A percentile compares a stretch with the other conserved stretches of the same genome.
phyloP scores from a whole-genome alignment of 2,888 invertebrate species.

The Cynaeus angustus region DNA sequence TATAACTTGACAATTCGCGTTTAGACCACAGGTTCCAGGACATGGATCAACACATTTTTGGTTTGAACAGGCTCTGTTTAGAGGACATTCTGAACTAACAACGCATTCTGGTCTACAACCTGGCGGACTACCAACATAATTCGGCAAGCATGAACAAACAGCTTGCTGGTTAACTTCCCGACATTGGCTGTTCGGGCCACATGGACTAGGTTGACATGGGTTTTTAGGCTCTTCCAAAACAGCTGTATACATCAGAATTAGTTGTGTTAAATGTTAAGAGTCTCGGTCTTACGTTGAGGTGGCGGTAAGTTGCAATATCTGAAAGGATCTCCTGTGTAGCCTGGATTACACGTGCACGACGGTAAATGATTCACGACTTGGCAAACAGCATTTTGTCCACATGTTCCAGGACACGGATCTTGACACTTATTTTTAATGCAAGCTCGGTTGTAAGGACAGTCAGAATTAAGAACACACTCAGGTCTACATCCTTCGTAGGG shows the following conservation, averaged over 20 bases:
- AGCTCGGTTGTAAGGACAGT: slow-evolving; percentile 81
- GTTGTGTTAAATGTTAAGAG: no score
- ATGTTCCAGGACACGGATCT: slow-evolving; percentile 86
- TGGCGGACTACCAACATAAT: slow-evolving; percentile 83
- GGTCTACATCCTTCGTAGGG: slow-evolving; percentile 86
- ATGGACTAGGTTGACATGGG: slow-evolving; percentile 75
- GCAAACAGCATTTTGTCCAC: slow-evolving; percentile 84
- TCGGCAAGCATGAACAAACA: slow-evolving; percentile 83
- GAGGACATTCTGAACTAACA: slow-evolving; percentile 82
- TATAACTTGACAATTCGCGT: slow-evolving; percentile 82
- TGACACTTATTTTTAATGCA: slow-evolving; percentile 83
- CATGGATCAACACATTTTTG: slow-evolving; percentile 88
- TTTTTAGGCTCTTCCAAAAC: slow-evolving; percentile 67
- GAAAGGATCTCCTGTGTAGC: slow-evolving; percentile 77
- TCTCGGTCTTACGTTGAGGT: slow-evolving; percentile 60
- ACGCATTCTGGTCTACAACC: slow-evolving; percentile 86
- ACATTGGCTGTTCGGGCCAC: slow-evolving; percentile 86
- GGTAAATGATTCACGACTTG: slow-evolving; percentile 84
- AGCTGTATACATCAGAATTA: slow-evolving; percentile 55
- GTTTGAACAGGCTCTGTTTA: slow-evolving; percentile 81
- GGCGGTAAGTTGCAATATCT: slow-evolving; percentile 59
- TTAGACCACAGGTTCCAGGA: slow-evolving; percentile 80
- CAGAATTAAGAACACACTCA: slow-evolving; percentile 82
- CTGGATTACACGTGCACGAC: slow-evolving; percentile 79
- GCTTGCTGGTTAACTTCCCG: slow-evolving; percentile 81